Percentiles rank a stretch among this genome's conserved stretches.
These are phyloP conservation scores for Cyclargus thomasi DNA, from an alignment of 1,140 invertebrate species.

Conservation along the genomic window DNA sequence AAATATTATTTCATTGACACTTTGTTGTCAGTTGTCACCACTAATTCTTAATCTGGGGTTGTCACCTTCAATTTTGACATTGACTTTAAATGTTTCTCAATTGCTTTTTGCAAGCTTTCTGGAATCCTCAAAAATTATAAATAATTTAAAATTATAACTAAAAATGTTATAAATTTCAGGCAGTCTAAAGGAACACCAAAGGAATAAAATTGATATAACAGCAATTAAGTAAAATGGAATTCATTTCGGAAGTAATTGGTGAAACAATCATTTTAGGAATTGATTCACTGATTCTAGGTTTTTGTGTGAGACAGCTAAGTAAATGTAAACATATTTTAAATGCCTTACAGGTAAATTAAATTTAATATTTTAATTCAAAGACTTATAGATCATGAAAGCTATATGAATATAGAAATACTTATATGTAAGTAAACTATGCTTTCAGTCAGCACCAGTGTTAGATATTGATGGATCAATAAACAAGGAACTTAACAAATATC, in stretches of 20 bases:
- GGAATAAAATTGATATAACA: not conserved
- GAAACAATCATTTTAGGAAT: slow-evolving; percentile 83
- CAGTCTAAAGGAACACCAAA: not conserved
- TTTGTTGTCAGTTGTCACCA: no score
- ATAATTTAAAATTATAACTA: no score
- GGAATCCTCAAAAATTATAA: no score
- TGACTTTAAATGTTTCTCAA: no score
- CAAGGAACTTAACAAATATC: slow-evolving; percentile 75
- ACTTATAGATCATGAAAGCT: not conserved
- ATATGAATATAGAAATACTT: not conserved
- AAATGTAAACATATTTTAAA: slow-evolving; percentile 80
- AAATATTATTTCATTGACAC: no score
- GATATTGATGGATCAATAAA: slow-evolving; percentile 79
- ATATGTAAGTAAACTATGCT: slow-evolving; percentile 19
- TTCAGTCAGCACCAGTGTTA: slow-evolving; percentile 80
- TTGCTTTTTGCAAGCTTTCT: no score
- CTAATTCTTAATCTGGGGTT: no score
- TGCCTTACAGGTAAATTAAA: slow-evolving; percentile 77
- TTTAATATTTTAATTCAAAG: slow-evolving; percentile 12
- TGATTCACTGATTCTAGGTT: slow-evolving; percentile 81
- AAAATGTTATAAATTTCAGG: no score
- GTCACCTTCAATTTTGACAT: no score
- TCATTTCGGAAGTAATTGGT: slow-evolving; percentile 68
- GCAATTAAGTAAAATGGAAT: slow-evolving; percentile 47
- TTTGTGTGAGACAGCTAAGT: slow-evolving; percentile 82